Conservation (phyloP, 2,113 vertebrate species). For the Spea multiplicata region DNA sequence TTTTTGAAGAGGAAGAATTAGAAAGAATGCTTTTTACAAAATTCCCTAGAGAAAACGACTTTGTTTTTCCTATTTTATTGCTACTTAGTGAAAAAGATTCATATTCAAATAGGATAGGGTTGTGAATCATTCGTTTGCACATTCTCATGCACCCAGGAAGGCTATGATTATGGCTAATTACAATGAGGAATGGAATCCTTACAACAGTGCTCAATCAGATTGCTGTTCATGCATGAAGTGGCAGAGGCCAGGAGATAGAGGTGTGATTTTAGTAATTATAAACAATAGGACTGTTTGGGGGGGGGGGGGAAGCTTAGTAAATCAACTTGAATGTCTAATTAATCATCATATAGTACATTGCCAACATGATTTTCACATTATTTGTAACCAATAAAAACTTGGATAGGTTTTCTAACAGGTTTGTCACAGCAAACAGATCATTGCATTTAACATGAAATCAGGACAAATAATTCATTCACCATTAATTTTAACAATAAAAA, state of each 20-base stretch:
- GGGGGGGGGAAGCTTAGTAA: conserved; percentile 61
- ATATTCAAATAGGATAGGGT: conserved; percentile 81
- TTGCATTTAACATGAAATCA: too few relatives aligned
- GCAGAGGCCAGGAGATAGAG: conserved; percentile 62
- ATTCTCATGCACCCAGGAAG: conserved; percentile 80
- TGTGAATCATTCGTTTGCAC: conserved; percentile 79
- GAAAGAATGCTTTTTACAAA: conserved; percentile 65
- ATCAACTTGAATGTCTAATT: conserved; percentile 73
- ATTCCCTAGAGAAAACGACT: conserved; percentile 80
- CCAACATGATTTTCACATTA: not conserved
- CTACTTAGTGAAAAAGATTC: conserved; percentile 76
- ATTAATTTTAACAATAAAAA: not conserved
- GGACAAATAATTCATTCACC: too few relatives aligned
- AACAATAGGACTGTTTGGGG: conserved; percentile 69
- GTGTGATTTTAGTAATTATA: conserved; percentile 71
- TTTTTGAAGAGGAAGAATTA: conserved; percentile 55
- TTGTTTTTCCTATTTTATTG: conserved; percentile 71
- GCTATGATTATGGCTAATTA: conserved; percentile 85
- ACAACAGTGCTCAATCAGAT: conserved; percentile 81
- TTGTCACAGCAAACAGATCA: too few relatives aligned
- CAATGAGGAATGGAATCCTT: conserved; percentile 78
- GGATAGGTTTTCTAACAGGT: conserved; percentile 5
- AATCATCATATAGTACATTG: conserved; percentile 65
- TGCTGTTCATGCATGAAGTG: conserved; percentile 76
- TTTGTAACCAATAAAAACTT: not conserved